Evolutionary conservation across 2,113 vertebrate species (phyloP).

Genomic region (Alexandromys fortis): DNA sequence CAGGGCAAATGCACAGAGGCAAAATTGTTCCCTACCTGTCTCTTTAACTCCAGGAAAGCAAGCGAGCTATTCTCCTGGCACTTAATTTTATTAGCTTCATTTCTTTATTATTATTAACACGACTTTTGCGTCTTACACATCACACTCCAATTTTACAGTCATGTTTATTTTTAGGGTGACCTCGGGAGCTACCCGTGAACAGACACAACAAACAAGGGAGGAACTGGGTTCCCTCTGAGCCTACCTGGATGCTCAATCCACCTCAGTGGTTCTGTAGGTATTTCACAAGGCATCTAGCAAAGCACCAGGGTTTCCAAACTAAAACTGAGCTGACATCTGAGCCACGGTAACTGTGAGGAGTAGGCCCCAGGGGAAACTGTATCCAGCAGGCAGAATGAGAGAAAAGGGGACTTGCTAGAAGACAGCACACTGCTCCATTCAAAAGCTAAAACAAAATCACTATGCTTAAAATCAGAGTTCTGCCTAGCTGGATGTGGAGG

Average conservation of each 20-base stretch:
- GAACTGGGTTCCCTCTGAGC: not conserved
- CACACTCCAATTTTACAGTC: not conserved
- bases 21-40: not conserved
- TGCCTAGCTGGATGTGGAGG: not conserved
- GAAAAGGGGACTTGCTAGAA: accelerated
- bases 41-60: not conserved
- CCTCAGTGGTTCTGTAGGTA: not conserved
- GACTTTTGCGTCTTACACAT: not conserved
- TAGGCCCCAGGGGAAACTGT: slow-evolving; percentile 8
- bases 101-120: slow-evolving; percentile 10
- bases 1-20: slow-evolving; percentile 9
- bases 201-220: not conserved
- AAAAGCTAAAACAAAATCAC: not conserved
- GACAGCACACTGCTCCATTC: not conserved
- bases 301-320: not conserved
- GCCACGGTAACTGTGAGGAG: not conserved
- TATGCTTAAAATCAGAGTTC: not conserved
- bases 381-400: no score
- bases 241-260: not conserved
- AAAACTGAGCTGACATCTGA: not conserved
- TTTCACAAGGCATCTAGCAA: slow-evolving; percentile 1
- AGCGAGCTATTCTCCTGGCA: not conserved
- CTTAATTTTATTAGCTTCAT: not conserved
- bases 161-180: not conserved
- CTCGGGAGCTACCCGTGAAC: not conserved